A percentile compares a stretch with the other conserved stretches of the same genome.
Conservation (phyloP, 2,888 invertebrate species). For the Dione juno region DNA sequence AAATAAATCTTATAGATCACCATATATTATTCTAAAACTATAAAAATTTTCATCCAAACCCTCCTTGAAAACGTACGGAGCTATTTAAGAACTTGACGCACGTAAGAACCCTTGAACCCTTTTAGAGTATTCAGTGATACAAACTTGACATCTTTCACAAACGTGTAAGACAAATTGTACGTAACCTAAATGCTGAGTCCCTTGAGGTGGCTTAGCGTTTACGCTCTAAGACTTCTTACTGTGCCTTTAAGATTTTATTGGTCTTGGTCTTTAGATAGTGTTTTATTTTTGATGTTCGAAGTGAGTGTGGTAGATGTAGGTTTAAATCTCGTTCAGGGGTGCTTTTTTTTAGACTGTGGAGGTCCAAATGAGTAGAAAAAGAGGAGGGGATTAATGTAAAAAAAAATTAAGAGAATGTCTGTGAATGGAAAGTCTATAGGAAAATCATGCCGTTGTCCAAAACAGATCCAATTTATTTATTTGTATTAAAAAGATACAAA, state of each 20-base stretch:
- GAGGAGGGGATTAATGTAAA: no score
- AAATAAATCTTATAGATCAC: not conserved
- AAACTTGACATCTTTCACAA: conserved; percentile 38
- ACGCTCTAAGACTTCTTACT: conserved; percentile 1
- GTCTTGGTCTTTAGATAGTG: not conserved
- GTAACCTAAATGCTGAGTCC: conserved; percentile 37
- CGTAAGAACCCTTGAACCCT: conserved; percentile 38
- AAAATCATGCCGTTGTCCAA: no score
- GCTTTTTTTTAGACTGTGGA: no score
- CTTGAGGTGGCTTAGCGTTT: conserved; percentile 27
- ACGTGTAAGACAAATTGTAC: conserved; percentile 39
- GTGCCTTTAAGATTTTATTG: not conserved
- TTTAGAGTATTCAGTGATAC: conserved; percentile 40
- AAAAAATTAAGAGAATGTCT: no score
- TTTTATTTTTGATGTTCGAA: not conserved
- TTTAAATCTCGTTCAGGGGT: not conserved
- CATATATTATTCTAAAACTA: not conserved
- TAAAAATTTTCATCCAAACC: not conserved
- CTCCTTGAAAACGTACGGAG: conserved; percentile 17
- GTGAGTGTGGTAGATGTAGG: not conserved
- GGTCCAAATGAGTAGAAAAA: no score
- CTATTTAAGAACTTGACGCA: conserved; percentile 40
- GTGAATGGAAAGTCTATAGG: no score
- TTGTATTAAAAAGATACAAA: no score
- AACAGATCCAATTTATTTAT: no score